Base-by-base conservation (phyloP, 2,113 vertebrate genomes). In the Mohoua ochrocephala region DNA sequence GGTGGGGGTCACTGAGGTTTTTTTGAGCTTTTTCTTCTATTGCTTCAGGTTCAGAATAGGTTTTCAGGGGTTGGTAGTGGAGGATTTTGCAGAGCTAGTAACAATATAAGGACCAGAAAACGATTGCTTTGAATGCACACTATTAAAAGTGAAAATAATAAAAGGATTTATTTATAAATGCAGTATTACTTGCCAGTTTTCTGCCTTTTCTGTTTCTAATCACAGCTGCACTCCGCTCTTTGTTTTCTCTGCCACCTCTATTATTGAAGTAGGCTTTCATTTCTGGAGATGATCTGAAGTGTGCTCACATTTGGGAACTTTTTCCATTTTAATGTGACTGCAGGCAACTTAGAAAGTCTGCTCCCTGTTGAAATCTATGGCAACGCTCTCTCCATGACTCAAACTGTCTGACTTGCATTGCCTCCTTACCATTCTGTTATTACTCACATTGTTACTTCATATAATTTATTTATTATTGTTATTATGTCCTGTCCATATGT, bases 351-450 rank as follows among this genome's bases (percentile, higher is more conserved):
- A 70, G 27, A 57, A 81, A 91, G 56, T 16, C 44, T 89, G 50
- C n/a, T 77, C n/a, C 44, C 30, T 30, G 17, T 33, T 89, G 84
- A 93, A 94, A 93, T 70, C 87, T 76, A 78, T 75, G 60, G 60
- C 47, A 95, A 87, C 3, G 0, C 21, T 81, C 15, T 71, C 50
- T 45, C 27, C 0, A 1, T 59, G 57, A 52, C 44, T n/a, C 73
- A 74, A 89, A 54, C 18, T 11, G 1, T 42, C 65, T 74, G 52
- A 70, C 39, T 86, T 73, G 42, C 21, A 21, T 11, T 42, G 14
- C 26, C 39, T 75, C 33, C 57, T 77, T 57, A 42, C 27, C 9
- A 1, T 75, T 85, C 82, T 76, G 41, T 79, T 84, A 18, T 39
- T 74, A 45, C 7, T 81, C 54, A 65, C 16, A 17, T 23, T 39